Evolutionary conservation across 2,797 vertebrate species (phyloP).

Genomic region (Eulemur coronatus): DNA sequence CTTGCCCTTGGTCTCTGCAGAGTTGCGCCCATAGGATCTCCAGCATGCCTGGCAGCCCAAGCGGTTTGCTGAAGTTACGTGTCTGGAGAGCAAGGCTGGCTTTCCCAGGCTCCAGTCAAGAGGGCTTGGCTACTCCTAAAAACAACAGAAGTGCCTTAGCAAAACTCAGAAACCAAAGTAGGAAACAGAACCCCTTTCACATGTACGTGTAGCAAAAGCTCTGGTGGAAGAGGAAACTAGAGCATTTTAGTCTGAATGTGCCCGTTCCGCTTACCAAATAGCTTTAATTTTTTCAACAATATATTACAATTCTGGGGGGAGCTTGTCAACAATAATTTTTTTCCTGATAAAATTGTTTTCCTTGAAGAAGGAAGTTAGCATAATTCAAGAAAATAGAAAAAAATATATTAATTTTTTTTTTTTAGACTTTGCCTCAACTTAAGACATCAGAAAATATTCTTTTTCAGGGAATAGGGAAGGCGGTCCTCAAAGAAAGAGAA

Average conservation of each 20-base stretch:
- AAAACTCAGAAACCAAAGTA: conserved; percentile 35
- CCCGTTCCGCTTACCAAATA: background rate
- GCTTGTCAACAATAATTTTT: background rate
- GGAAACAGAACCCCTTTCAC: background rate
- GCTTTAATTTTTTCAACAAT: background rate
- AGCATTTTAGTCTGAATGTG: background rate
- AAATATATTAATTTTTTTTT: background rate
- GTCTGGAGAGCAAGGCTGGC: background rate
- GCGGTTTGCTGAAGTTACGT: background rate
- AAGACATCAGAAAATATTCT: background rate
- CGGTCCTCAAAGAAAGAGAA: background rate
- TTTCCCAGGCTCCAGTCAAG: background rate
- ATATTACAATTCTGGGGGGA: background rate
- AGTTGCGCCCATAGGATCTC: conserved; percentile 63
- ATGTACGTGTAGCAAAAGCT: background rate
- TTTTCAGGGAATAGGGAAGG: background rate
- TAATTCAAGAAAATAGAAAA: background rate
- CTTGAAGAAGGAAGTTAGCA: conserved; percentile 47
- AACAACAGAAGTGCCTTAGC: background rate
- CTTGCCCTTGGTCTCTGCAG: conserved; percentile 50
- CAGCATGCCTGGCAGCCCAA: conserved; percentile 32
- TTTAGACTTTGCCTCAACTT: background rate
- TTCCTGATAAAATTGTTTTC: conserved; percentile 28
- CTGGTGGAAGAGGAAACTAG: background rate
- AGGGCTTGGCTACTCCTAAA: background rate